Evolutionary conservation across 1,140 invertebrate species (phyloP).

Genomic region (Scaptomyza pallida): DNA sequence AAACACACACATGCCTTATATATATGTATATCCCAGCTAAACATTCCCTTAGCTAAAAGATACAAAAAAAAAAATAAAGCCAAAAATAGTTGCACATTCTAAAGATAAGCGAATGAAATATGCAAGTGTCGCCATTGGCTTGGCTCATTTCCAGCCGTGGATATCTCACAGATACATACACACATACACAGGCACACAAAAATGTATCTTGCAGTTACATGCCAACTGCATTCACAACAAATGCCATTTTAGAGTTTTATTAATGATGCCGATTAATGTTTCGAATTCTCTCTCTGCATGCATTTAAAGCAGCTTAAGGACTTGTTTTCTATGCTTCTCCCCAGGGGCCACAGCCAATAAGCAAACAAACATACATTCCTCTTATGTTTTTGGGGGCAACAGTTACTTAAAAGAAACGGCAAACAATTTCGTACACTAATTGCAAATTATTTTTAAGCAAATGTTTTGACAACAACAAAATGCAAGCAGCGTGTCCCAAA

Average conservation of each 20-base stretch:
- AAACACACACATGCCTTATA: conserved; percentile 13
- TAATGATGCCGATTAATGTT: conserved; percentile 29
- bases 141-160: conserved; percentile 27
- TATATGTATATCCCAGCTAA: conserved; percentile 8
- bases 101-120: conserved; percentile 41
- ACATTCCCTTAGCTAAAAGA: conserved; percentile 38
- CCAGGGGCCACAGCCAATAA: too few relatives aligned
- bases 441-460: conserved; percentile 31
- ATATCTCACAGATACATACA: conserved; percentile 10
- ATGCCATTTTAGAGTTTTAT: conserved; percentile 34
- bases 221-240: neutral
- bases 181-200: neutral
- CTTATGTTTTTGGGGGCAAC: neutral
- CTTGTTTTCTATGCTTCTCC: conserved; percentile 1
- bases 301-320: neutral
- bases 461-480: conserved; percentile 7
- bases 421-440: conserved; percentile 34
- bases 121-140: conserved; percentile 44
- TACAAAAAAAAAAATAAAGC: too few relatives aligned
- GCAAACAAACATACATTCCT: neutral
- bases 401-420: neutral
- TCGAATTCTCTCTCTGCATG: conserved; percentile 15
- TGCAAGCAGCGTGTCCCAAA: conserved; percentile 31
- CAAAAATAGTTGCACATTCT: conserved; percentile 53
- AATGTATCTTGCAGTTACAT: conserved; percentile 21